These are phyloP conservation scores for Metopolophium dirhodum DNA, from an alignment of 1,140 invertebrate genomes.

Conservation along the genomic window DNA sequence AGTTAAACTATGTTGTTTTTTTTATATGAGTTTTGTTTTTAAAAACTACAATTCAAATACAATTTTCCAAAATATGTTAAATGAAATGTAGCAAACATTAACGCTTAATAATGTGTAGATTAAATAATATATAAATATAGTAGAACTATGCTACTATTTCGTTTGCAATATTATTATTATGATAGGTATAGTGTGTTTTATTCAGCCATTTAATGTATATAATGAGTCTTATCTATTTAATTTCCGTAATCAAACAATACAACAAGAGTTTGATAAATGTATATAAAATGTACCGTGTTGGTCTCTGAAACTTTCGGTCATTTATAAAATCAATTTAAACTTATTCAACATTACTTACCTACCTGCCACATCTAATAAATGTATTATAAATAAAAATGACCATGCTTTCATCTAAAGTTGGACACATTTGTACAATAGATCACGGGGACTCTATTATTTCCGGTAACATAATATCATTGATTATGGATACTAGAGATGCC, in stretches of 20 bases:
- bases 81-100: neutral
- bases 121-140: neutral
- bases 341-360: neutral
- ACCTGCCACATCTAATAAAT: neutral
- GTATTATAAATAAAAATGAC: neutral
- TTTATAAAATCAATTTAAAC: neutral
- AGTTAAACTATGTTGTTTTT: neutral
- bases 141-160: neutral
- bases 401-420: neutral
- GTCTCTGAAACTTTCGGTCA: neutral
- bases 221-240: neutral
- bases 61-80: neutral
- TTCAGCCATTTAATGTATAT: too few species aligned
- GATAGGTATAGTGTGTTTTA: too few species aligned
- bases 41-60: neutral
- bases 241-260: neutral
- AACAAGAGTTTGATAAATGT: neutral
- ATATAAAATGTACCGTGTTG: neutral
- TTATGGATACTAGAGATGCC: too few species aligned
- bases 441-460: neutral
- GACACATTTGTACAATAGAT: conserved; percentile 1
- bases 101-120: neutral
- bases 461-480: too few species aligned
- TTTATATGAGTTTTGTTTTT: neutral
- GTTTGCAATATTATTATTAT: neutral